phyloP scores from a whole-genome alignment of 1,140 invertebrate species.

The Chrysoperla carnea region DNA sequence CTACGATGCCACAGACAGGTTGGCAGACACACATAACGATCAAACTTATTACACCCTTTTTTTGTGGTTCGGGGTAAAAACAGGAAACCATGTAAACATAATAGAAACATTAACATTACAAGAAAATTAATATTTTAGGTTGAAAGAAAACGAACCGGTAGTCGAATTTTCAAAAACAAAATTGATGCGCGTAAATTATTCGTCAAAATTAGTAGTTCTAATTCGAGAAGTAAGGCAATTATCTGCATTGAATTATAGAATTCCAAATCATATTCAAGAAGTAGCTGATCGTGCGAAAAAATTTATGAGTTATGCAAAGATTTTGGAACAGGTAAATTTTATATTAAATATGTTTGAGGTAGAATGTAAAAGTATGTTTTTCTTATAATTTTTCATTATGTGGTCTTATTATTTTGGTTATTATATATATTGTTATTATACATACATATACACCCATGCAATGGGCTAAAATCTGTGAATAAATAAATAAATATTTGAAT shows the following conservation, averaged over 20 bases:
- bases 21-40: too few relatives aligned
- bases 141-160: conserved; percentile 53
- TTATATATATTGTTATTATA: too few relatives aligned
- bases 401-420: too few relatives aligned
- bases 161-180: conserved; percentile 46
- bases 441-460: too few relatives aligned
- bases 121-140: conserved; percentile 29
- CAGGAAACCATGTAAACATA: too few relatives aligned
- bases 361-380: too few relatives aligned
- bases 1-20: too few relatives aligned
- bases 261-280: conserved; percentile 53
- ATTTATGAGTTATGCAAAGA: conserved; percentile 60
- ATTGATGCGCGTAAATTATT: conserved; percentile 76
- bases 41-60: too few relatives aligned
- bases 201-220: conserved; percentile 57
- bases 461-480: too few relatives aligned
- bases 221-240: conserved; percentile 72
- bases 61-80: too few relatives aligned
- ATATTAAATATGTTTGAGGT: neutral
- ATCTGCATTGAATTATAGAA: conserved; percentile 56
- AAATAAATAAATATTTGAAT: too few relatives aligned
- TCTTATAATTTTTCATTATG: neutral
- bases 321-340: conserved; percentile 57
- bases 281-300: conserved; percentile 45
- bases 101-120: too few relatives aligned